Base-by-base conservation (phyloP, 2,888 invertebrate genomes). In the Actias luna region DNA sequence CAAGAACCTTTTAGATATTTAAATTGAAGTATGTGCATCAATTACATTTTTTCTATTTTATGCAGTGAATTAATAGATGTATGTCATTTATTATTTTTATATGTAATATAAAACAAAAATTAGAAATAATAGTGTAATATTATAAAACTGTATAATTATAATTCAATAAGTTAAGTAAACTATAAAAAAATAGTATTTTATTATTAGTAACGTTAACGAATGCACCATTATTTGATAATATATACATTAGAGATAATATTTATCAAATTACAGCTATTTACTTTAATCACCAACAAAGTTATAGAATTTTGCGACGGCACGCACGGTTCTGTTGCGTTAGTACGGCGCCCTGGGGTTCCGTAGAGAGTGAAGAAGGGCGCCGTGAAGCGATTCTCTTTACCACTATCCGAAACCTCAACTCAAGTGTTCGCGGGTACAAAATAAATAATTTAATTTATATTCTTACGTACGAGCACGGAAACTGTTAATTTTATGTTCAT, bases 121-220 rank as follows among this genome's bases (percentile, higher is more conserved):
- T 29, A n/a, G 29, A 57, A 29, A 31, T 25, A 57, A 57, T 29
- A 57, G 52, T 52, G 27, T 52, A 52, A 27, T 52, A 22, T 52
- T 25, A 52, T 52, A 52, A 52, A 27, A 52, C 10, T 52, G 5
- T 22, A 52, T 10, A 10, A 36, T 36, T 33, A 33, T 42, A 42
- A 42, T 42, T 42, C 14, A 42, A 16, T 16, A 16, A 16, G 3
- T 16, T 42, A 42, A 42, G 12, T 42, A 16, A 18, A 55, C 27
- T 55, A 25, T 14, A 16, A 25, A 14, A 22, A 55, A 55, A n/a
- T 10, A 55, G 18, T 29, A 8, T n/a, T 18, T n/a, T 3, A n/a
- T 29, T 57, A 29, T 29, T 10, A 2, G 8, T 14, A 25, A 2
- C 14, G 8, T n/a, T 10, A 18, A 18, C 12, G 5, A 46, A 46